phyloP scores from a whole-genome alignment of 2,113 vertebrate genomes.

The Thalassarche chlororhynchos region DNA sequence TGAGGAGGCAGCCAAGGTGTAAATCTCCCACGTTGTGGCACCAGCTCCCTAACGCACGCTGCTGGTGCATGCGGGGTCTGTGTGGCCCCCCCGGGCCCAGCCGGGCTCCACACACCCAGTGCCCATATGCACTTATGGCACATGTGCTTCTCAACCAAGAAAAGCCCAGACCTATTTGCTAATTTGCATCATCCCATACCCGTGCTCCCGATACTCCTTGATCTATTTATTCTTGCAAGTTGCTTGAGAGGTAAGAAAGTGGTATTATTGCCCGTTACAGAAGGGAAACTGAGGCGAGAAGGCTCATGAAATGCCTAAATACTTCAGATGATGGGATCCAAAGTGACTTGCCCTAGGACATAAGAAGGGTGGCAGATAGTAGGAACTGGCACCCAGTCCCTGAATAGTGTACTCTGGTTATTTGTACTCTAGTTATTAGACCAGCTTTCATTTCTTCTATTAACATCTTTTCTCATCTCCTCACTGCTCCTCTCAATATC shows the following conservation, averaged over 20 bases:
- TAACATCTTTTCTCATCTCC: neutral
- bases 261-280: neutral
- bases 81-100: accelerated
- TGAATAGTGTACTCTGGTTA: neutral
- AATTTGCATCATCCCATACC: neutral
- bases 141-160: neutral
- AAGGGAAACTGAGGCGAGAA: neutral
- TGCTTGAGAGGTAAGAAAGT: neutral
- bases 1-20: neutral
- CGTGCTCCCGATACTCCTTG: neutral
- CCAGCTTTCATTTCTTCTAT: neutral
- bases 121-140: neutral
- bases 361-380: neutral
- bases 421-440: neutral
- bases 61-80: accelerated
- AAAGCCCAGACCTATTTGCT: accelerated
- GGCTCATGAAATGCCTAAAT: neutral
- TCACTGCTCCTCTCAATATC: neutral
- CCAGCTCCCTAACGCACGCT: accelerated
- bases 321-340: neutral
- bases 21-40: neutral
- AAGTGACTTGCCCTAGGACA: neutral
- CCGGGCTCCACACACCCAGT: too few species aligned
- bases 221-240: neutral
- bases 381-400: neutral